phyloP scores from a whole-genome alignment of 1,140 invertebrate species.

The Hyles euphorbiae region DNA sequence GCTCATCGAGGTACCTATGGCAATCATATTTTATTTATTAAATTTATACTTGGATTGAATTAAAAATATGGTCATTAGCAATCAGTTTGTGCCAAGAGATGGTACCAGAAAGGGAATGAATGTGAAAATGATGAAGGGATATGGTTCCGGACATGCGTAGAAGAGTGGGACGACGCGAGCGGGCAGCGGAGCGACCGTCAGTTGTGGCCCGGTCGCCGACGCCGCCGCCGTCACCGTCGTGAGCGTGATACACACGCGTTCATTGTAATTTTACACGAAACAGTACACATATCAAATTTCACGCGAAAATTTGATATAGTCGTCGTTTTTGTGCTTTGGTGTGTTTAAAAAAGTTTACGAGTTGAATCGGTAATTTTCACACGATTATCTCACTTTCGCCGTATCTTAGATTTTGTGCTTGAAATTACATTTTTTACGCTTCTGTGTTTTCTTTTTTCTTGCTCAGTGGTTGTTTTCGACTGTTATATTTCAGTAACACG shows the following conservation, averaged over 20 bases:
- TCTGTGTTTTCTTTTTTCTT: slow-evolving; percentile 45
- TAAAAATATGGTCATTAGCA: slow-evolving; percentile 10
- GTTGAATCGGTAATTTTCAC: slow-evolving; percentile 55
- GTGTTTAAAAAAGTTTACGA: slow-evolving; percentile 53
- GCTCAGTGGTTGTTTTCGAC: slow-evolving; percentile 49
- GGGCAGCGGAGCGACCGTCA: slow-evolving; percentile 43
- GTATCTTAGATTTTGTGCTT: slow-evolving; percentile 43
- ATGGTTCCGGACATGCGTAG: slow-evolving; percentile 66
- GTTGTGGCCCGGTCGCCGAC: slow-evolving; percentile 51
- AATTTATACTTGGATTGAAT: slow-evolving; percentile 10
- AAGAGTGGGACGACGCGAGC: slow-evolving; percentile 55
- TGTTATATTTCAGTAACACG: slow-evolving; percentile 53
- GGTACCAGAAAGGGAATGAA: slow-evolving; percentile 40
- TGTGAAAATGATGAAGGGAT: slow-evolving; percentile 50
- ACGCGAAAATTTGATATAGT: slow-evolving; percentile 72
- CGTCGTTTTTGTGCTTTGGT: slow-evolving; percentile 55
- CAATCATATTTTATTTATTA: slow-evolving; percentile 1
- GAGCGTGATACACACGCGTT: background rate
- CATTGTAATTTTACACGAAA: slow-evolving; percentile 24
- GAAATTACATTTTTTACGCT: slow-evolving; percentile 33
- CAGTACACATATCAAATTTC: slow-evolving; percentile 71
- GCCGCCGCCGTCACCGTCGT: slow-evolving; percentile 26
- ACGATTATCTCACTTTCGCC: slow-evolving; percentile 36
- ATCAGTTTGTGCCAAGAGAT: slow-evolving; percentile 21
- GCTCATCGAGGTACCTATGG: slow-evolving; percentile 5